Evolutionary conservation across 2,888 invertebrate species (phyloP).

Genomic region (Scaptomyza reducta): DNA sequence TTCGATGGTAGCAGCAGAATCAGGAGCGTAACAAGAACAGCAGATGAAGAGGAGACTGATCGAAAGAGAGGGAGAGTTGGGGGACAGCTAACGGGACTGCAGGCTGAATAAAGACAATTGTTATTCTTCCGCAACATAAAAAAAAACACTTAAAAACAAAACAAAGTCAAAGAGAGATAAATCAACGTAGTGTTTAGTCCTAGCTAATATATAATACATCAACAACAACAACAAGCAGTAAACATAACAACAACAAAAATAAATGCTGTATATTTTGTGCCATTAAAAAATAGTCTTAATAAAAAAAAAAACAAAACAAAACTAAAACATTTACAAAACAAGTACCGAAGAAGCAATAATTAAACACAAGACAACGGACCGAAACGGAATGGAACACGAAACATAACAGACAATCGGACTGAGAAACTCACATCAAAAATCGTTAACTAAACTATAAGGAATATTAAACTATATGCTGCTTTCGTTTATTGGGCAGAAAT

Average conservation of each 20-base stretch:
- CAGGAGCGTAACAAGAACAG: constrained; percentile 33
- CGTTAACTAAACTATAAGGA: constrained; percentile 34
- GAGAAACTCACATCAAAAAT: constrained; percentile 22
- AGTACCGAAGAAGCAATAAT: constrained; percentile 72
- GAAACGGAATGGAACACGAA: neutral
- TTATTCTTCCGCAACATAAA: constrained; percentile 48
- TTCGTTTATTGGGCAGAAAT: constrained; percentile 28
- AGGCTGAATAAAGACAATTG: constrained; percentile 32
- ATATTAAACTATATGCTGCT: constrained; percentile 32
- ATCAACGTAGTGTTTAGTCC: constrained; percentile 22
- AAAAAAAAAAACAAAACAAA: constrained; percentile 25
- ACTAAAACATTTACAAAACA: constrained; percentile 26
- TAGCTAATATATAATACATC: constrained; percentile 43
- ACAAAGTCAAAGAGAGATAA: constrained; percentile 8
- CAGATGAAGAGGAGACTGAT: constrained; percentile 14
- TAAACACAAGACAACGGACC: constrained; percentile 41
- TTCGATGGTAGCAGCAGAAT: constrained; percentile 35
- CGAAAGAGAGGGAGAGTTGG: constrained; percentile 5
- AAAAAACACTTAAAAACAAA: neutral
- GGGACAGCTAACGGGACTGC: constrained; percentile 24
- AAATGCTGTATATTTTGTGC: constrained; percentile 76
- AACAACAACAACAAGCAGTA: constrained; percentile 36
- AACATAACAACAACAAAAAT: constrained; percentile 36
- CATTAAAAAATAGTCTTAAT: constrained; percentile 68
- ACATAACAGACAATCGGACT: constrained; percentile 14